Conservation (phyloP, 2,797 vertebrate genomes). For the Crocidura indochinensis region DNA sequence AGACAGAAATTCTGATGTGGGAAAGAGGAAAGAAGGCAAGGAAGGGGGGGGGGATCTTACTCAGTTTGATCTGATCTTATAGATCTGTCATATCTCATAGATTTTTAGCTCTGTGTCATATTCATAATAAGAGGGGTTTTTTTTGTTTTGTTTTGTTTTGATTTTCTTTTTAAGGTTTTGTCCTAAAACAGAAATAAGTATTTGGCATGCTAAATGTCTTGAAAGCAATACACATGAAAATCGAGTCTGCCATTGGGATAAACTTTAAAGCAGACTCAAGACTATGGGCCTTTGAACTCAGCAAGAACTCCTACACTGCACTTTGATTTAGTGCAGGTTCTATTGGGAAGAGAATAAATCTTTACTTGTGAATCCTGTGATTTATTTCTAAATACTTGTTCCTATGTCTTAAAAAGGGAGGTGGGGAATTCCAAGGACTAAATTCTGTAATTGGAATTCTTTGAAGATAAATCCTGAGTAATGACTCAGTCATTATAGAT, state of each 20-base stretch:
- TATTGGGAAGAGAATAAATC: slow-evolving; percentile 52
- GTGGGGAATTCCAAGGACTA: slow-evolving; percentile 45
- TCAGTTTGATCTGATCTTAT: not conserved
- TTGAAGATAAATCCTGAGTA: slow-evolving; percentile 75
- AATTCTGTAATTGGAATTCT: slow-evolving; percentile 70
- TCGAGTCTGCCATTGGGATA: slow-evolving; percentile 19
- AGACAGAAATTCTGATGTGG: no score
- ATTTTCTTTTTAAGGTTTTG: not conserved
- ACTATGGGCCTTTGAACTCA: slow-evolving; percentile 66
- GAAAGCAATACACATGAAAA: not conserved
- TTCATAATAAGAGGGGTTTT: not conserved
- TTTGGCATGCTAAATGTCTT: not conserved
- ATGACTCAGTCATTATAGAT: slow-evolving; percentile 39
- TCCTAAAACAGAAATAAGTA: not conserved
- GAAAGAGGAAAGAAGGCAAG: not conserved
- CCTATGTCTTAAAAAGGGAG: not conserved
- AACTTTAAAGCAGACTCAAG: slow-evolving; percentile 55
- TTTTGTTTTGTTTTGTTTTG: not conserved
- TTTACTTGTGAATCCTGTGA: slow-evolving; percentile 47
- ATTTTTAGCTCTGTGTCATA: not conserved
- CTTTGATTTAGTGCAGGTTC: slow-evolving; percentile 49
- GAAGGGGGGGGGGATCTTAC: not conserved
- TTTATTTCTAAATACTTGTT: slow-evolving; percentile 48
- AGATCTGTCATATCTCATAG: not conserved
- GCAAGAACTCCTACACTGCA: not conserved